Base-by-base conservation (phyloP, 1,140 invertebrate species). In the Manduca sexta region DNA sequence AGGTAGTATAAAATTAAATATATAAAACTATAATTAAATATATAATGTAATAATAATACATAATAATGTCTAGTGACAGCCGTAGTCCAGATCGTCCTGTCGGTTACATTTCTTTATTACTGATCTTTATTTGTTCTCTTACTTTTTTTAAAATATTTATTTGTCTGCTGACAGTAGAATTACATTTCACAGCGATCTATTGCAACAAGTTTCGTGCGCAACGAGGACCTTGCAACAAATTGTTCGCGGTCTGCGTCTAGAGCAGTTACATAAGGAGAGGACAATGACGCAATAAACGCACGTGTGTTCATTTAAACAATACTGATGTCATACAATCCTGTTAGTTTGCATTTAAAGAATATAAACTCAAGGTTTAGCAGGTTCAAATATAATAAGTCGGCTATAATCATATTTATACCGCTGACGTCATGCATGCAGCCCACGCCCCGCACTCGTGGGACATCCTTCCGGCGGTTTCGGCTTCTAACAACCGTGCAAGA, bases 391-490 rank as follows among this genome's bases (percentile, higher is more conserved):
- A 35, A 35, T 35, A 12, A 35, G 34, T n/a, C n/a, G 14, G n/a
- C 10, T 35, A 35, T 35, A 35, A 35, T 12, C 4, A 26, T 35
- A 35, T 35, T 35, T 13, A 35, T 35, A 35, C 11, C n/a, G 34
- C 12, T 5, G 34, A 41, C 30, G 34, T 31, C 18, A 39, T 38
- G 46, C 12, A 64, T 56, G 45, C 61, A 45, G 35, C 37, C 11
- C 57, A 59, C 61, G 56, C 38, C 30, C 43, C 8, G n/a, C 44
- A 44, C 39, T 45, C 56, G 29, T 40, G 52, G 64, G 52, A 63
- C 69, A 68, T 73, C 69, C 69, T 73, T 73, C 67, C 69, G 69
- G 61, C 48, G 56, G 61, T 64, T 69, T 68, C 50, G 66, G 60
- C 45, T 45, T 44, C 61, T 45, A 56, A 72, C 64, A 73, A 70